Conservation (phyloP, 2,888 invertebrate species). For the Troides oblongomaculatus region DNA sequence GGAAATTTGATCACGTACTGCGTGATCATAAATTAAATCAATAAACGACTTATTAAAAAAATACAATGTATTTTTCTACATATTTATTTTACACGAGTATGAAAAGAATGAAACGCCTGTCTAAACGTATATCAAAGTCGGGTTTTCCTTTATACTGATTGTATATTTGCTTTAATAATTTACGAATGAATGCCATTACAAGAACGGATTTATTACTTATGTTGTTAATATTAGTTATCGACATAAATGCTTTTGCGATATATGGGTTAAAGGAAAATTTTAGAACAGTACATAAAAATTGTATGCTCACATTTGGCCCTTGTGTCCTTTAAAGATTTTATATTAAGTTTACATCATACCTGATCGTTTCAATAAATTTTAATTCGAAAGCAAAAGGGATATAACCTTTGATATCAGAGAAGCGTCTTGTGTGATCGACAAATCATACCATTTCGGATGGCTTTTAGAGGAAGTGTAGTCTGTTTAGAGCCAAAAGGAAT, state of each 20-base stretch:
- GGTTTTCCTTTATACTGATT: slow-evolving; percentile 7
- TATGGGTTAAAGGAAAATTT: slow-evolving; percentile 2
- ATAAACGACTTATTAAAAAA: neutral
- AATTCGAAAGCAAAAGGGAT: too few species aligned
- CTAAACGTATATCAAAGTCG: neutral
- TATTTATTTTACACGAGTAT: neutral
- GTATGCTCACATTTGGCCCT: neutral
- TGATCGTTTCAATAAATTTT: too few species aligned
- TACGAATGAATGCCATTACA: slow-evolving; percentile 3
- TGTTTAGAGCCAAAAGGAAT: neutral
- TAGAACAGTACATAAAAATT: neutral
- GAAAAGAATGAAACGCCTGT: neutral
- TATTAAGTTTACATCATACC: neutral
- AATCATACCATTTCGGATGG: neutral
- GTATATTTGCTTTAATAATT: slow-evolving; percentile 17
- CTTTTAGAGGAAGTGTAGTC: neutral
- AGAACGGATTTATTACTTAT: slow-evolving; percentile 1
- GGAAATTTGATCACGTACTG: slow-evolving; percentile 24
- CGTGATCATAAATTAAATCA: slow-evolving; percentile 7
- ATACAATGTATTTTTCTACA: neutral
- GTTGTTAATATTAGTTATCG: slow-evolving; percentile 9
- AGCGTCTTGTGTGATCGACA: neutral
- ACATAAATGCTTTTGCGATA: neutral
- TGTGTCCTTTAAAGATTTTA: too few species aligned
- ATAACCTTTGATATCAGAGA: too few species aligned